Evolutionary conservation across 2,888 invertebrate genomes (phyloP), one percentile per base, ranked within the genome.

Genomic region (Dryobota labecula): DNA sequence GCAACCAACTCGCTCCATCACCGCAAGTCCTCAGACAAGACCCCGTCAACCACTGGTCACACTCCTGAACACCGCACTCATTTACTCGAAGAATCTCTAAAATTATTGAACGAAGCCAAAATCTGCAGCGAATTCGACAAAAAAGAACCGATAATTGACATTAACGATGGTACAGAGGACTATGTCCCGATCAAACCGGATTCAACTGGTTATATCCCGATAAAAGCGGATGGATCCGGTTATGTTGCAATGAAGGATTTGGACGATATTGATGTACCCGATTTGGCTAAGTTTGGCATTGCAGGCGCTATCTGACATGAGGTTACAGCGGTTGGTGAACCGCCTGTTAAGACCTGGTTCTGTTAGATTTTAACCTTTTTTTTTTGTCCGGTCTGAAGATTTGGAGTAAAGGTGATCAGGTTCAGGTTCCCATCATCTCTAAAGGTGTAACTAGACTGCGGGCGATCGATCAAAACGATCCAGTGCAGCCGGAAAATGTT

Each of bases 261-360:
- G 53, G 94, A 94, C 71, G 94, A 94, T 73, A 94, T 94, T 20
- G 91, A 90, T 63, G 95, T 94, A 0, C 93, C 94, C 0, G 95
- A 95, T 73, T 71, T 94, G 83, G 89, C 92, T 0, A 95, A 94
- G 76, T 94, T 92, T 63, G 94, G 94, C 11, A 84, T 94, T 6
- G 85, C 89, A 11, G 92, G 92, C 0, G 85, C 90, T 57, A 95
- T 95, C 82, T 95, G 96, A 95, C 96, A 96, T 78, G 93, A 95
- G 88, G 88, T 91, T 0, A 80, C 78, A 30, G 87, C 88, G 65
- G 92, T 89, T 38, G 93, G 93, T 2, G 83, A 89, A 57, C 93
- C 92, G 80, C 93, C 95, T 41, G 96, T 96, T 68, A 96, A 96
- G 76, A 96, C 96, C 27, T 96, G 96, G 96, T 96, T 96, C 78